Base-by-base conservation (phyloP, 2,888 invertebrate species). In the Cremastinae sp. region DNA sequence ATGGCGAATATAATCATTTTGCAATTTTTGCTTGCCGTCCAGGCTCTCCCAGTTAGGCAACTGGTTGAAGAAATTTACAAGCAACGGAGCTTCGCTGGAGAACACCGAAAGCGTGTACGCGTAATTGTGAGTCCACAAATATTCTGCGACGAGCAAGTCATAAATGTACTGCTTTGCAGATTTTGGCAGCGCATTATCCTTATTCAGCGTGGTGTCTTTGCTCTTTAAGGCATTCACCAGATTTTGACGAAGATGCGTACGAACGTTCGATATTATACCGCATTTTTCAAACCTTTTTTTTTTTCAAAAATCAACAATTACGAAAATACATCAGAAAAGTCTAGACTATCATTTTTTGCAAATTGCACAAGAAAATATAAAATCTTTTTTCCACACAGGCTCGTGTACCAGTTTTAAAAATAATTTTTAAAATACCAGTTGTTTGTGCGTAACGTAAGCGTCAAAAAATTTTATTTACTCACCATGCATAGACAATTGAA, bases 101-200 rank as follows among this genome's bases (percentile, higher is more conserved):
- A 90, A 89, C 62, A 89, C 86, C 1, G 90, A 90, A 12, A 90
- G 64, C 0, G 90, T 85, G 61, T 89, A 90, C 14, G 84, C 84
- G 53, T 88, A 90, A 82, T 89, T 88, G 56, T 85, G 85, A 77
- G 84, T 87, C 74, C 87, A 87, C 36, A 89, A 80, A 80, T 90
- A 89, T 64, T 90, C 90, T 0, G 89, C 90, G 72, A 90, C 82
- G 4, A 90, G 75, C 69, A 90, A 79, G 81, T 90, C 89, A 22
- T 88, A 86, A 38, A 90, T 81, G 34, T 90, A 89, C 53, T 90
- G 89, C 53, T 88, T 88, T 0, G 88, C 88, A 43, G 88, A 87
- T 74, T 83, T 88, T 2, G 84, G 83, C 22, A 70, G 73, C 34
- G 56, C 74, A 2, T 70, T 81, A 0, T 78, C 80, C 12, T 80